A percentile compares a stretch with the other conserved stretches of the same genome.
phyloP scores from a whole-genome alignment of 2,888 invertebrate genomes.

The Oligia strigilis region DNA sequence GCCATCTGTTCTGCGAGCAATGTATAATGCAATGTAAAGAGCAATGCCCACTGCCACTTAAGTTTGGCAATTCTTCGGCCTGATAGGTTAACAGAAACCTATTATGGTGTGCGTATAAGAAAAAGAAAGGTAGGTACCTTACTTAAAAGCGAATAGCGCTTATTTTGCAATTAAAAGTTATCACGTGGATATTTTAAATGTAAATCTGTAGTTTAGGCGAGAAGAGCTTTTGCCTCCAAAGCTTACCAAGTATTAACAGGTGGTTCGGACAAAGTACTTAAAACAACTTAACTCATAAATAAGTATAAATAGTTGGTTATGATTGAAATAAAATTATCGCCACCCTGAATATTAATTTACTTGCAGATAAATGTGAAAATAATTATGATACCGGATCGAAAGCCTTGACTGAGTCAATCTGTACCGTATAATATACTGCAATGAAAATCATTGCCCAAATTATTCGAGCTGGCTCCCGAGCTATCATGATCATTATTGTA shows the following conservation, averaged over 20 bases:
- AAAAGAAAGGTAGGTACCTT: neutral
- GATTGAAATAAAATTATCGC: constrained; percentile 40
- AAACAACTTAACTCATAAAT: constrained; percentile 12
- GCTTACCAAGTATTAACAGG: constrained; percentile 9
- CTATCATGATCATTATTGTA: constrained; percentile 58
- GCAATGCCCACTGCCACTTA: too few species aligned
- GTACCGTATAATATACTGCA: constrained; percentile 56
- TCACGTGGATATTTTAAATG: neutral
- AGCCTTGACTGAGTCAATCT: constrained; percentile 59
- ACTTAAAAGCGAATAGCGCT: neutral
- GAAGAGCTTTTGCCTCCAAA: neutral
- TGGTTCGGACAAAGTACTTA: constrained; percentile 1
- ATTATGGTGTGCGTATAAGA: too few species aligned
- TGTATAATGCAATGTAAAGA: too few species aligned
- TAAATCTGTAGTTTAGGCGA: neutral
- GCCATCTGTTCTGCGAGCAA: too few species aligned
- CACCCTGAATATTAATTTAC: constrained; percentile 46
- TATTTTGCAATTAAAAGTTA: neutral
- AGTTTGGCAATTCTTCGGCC: too few species aligned
- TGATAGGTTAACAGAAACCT: neutral
- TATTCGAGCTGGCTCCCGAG: constrained; percentile 24
- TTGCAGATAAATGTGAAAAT: constrained; percentile 63
- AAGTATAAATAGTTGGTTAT: constrained; percentile 20
- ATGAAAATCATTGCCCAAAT: constrained; percentile 60
- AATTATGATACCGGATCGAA: constrained; percentile 57